Evolutionary conservation across 2,797 vertebrate genomes (phyloP).

Genomic region (Podarcis lilfordi): DNA sequence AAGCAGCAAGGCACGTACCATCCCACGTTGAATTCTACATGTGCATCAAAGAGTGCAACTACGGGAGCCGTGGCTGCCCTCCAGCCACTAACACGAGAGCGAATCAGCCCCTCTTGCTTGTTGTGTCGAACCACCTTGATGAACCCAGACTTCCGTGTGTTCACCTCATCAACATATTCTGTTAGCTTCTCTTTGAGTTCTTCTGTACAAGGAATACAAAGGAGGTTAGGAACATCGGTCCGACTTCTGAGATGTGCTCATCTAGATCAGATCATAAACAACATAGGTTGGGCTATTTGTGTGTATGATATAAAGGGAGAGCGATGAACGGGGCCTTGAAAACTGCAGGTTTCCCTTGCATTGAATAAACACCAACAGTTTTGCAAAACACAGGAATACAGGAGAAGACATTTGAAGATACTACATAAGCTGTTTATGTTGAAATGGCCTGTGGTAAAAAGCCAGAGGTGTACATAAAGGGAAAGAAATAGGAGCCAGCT

Average conservation of each 20-base stretch:
- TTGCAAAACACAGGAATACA: not conserved
- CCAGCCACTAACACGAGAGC: conserved; percentile 96
- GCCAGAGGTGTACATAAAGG: not conserved
- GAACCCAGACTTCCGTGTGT: conserved; percentile 87
- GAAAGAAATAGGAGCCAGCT: not conserved
- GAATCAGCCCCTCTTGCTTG: conserved; percentile 95
- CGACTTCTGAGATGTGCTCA: not conserved
- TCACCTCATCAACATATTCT: conserved; percentile 89
- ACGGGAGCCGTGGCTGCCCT: conserved; percentile 91
- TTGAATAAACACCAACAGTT: not conserved
- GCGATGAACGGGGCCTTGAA: not conserved
- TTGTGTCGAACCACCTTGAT: conserved; percentile 93
- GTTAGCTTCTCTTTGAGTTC: conserved; percentile 94
- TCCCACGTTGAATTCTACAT: conserved; percentile 94
- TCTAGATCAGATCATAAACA: not conserved
- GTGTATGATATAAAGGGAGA: not conserved
- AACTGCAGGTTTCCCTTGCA: not conserved
- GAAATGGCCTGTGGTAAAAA: not conserved
- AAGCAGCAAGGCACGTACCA: conserved; percentile 83
- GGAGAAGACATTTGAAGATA: not conserved
- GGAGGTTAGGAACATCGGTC: not conserved
- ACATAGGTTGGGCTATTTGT: not conserved
- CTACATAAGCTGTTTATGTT: not conserved
- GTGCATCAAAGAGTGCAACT: conserved; percentile 96
- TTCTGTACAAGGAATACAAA: conserved; percentile 76